Base-by-base conservation (phyloP, 2,888 invertebrate genomes). In the Dastarcus helophoroides region DNA sequence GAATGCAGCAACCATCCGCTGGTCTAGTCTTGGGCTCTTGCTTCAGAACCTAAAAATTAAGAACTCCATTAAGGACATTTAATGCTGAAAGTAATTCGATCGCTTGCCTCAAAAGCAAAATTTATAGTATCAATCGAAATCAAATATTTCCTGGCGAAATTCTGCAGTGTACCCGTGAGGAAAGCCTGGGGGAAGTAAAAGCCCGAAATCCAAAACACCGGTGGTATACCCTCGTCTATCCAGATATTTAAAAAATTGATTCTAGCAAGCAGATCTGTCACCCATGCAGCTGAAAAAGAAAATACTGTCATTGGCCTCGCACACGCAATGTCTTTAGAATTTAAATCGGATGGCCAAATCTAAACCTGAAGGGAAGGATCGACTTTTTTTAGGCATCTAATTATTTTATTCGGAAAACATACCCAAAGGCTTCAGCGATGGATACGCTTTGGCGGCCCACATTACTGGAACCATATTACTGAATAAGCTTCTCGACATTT, bases 141-240 rank as follows among this genome's bases (percentile, higher is more conserved):
- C 14, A 76, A 65, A 48, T 80, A 72, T 52, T 77, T 81, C 42
- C 85, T 66, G 3, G 85, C 85, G 56, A 71, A 84, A 62, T 86
- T 85, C 64, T 86, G 86, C 48, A 83, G 63, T 1, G 79, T 80
- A 11, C 82, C 85, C 0, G 85, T 85, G 40, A 86, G 66, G 62
- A 86, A 83, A 2, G 84, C 83, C 56, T 86, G 85, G 1, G 85
- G 84, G 62, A 85, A 86, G 62, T 76, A 86, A 59, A 86, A 83
- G 0, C 84, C 85, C 1, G 84, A 82, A 41, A 86, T 76, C 85
- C 85, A 86, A 62, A 84, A 85, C 28, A 75, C 71, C 15, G 68
- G 58, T 0, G 85, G 85, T 38, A 81, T 79, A 5, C 80, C 81
- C 0, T 56, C 32, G 9, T 68, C 62, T 4, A 70, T 68, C 85